Conservation (phyloP, 2,113 vertebrate genomes). For the Solea solea region DNA sequence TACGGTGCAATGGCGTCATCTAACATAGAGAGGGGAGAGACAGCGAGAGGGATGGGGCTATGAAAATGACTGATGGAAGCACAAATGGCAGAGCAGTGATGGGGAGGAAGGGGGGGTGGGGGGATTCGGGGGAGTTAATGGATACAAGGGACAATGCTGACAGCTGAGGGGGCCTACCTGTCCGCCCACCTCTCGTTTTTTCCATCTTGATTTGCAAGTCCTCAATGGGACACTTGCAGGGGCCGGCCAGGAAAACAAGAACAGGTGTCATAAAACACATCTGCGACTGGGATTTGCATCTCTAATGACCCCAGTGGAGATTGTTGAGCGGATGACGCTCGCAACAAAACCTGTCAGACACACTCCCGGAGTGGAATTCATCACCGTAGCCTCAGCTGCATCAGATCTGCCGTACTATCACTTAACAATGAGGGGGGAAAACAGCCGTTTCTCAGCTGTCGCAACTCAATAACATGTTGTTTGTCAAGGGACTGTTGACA, state of each 20-base stretch:
- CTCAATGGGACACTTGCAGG: slow-evolving; percentile 53
- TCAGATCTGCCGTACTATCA: slow-evolving; percentile 11
- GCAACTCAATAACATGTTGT: neutral
- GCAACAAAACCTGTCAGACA: slow-evolving; percentile 63
- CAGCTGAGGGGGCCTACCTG: slow-evolving; percentile 69
- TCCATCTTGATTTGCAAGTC: slow-evolving; percentile 78
- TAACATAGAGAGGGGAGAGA: slow-evolving; percentile 37
- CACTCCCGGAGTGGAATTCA: slow-evolving; percentile 56
- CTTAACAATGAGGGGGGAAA: slow-evolving; percentile 40
- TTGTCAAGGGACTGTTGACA: slow-evolving; percentile 9
- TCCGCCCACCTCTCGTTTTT: slow-evolving; percentile 71
- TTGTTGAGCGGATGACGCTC: slow-evolving; percentile 60
- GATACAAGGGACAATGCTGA: slow-evolving; percentile 48
- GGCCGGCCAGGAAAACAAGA: slow-evolving; percentile 67
- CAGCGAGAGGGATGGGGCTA: slow-evolving; percentile 54
- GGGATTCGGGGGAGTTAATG: slow-evolving; percentile 19
- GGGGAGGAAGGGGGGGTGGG: slow-evolving; percentile 27
- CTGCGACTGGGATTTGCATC: slow-evolving; percentile 78
- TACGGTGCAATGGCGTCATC: slow-evolving; percentile 55
- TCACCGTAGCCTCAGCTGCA: slow-evolving; percentile 36
- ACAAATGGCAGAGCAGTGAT: slow-evolving; percentile 66
- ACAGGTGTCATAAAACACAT: slow-evolving; percentile 77
- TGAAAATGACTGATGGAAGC: slow-evolving; percentile 74
- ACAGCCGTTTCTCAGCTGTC: slow-evolving; percentile 1
- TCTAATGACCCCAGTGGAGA: slow-evolving; percentile 66